A percentile compares a stretch with the other conserved stretches of the same genome.
Evolutionary conservation across 1,140 invertebrate species (phyloP).

Genomic region (Drosophila parvula): DNA sequence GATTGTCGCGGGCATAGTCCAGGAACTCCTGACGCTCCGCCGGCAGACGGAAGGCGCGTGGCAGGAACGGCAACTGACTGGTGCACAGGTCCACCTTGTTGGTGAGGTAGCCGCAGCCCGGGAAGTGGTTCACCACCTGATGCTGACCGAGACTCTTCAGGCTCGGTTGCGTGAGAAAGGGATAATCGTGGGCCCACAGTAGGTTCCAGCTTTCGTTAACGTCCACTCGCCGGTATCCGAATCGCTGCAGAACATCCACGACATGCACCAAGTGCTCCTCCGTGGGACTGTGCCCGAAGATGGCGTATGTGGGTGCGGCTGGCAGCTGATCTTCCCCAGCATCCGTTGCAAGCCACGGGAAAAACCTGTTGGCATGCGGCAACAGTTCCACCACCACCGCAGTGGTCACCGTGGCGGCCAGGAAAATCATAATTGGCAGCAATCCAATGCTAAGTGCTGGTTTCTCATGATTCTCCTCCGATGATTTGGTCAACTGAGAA

Average conservation of each 20-base stretch:
- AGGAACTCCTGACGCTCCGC: slow-evolving; percentile 89
- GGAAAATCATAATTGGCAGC: slow-evolving; percentile 60
- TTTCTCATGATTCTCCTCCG: slow-evolving; percentile 13
- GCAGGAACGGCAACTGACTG: slow-evolving; percentile 90
- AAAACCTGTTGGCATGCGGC: slow-evolving; percentile 30
- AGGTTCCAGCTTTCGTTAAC: slow-evolving; percentile 90
- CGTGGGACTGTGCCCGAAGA: slow-evolving; percentile 84
- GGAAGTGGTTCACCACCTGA: slow-evolving; percentile 97
- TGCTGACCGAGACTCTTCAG: slow-evolving; percentile 88
- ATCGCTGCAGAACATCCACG: slow-evolving; percentile 88
- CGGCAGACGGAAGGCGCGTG: slow-evolving; percentile 95
- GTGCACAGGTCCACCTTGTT: slow-evolving; percentile 97
- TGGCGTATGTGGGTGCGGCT: slow-evolving; percentile 71
- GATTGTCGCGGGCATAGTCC: slow-evolving; percentile 88
- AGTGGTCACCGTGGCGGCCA: slow-evolving; percentile 59
- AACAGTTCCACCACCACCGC: slow-evolving; percentile 65
- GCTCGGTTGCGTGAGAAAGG: slow-evolving; percentile 88
- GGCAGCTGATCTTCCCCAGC: neutral
- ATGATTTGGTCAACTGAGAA: slow-evolving; percentile 28
- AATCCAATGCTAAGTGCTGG: slow-evolving; percentile 34
- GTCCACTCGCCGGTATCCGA: slow-evolving; percentile 88
- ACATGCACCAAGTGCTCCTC: slow-evolving; percentile 90
- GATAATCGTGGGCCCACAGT: slow-evolving; percentile 86
- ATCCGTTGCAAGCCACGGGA: slow-evolving; percentile 4
- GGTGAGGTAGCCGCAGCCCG: slow-evolving; percentile 96